Evolutionary conservation across 1,140 invertebrate species (phyloP).

Genomic region (Cotesia chilonis): DNA sequence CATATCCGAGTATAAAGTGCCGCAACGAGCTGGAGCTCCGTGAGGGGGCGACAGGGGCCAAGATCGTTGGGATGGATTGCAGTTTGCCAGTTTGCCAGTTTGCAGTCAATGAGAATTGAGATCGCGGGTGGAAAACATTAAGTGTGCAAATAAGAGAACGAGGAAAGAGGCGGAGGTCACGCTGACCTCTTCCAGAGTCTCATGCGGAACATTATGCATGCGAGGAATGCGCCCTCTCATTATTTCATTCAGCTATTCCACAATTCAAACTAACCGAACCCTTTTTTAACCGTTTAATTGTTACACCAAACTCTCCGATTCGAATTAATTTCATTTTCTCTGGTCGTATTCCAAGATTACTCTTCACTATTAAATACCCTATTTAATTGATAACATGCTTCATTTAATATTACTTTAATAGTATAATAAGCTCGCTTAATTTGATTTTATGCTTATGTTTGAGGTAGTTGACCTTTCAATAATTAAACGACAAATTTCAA

Average conservation of each 20-base stretch:
- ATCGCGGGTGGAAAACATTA: conserved; percentile 30
- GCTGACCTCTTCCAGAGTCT: conserved; percentile 26
- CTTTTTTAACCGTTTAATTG: neutral
- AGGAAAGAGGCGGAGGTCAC: conserved; percentile 43
- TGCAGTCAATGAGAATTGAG: conserved; percentile 28
- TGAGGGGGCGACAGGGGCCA: conserved; percentile 13
- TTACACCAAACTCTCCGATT: neutral
- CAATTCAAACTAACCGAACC: neutral
- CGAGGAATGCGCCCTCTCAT: conserved; percentile 46
- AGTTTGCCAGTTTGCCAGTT: neutral
- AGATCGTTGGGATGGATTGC: conserved; percentile 35
- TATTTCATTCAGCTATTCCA: conserved; percentile 35
- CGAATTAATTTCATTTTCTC: no score
- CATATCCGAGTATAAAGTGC: conserved; percentile 33
- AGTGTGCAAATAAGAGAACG: conserved; percentile 40
- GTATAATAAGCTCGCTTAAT: conserved; percentile 12
- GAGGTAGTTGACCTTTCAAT: conserved; percentile 27
- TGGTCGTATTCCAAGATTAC: neutral
- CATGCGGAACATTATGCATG: conserved; percentile 45
- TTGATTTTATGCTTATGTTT: conserved; percentile 24
- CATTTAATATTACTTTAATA: conserved; percentile 10
- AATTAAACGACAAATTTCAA: no score
- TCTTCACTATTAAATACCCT: neutral
- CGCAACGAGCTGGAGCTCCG: neutral
- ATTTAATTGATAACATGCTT: conserved; percentile 29